These are phyloP conservation scores for Dicyrtomina minuta DNA, from an alignment of 2,888 invertebrate genomes.

Conservation along the genomic window DNA sequence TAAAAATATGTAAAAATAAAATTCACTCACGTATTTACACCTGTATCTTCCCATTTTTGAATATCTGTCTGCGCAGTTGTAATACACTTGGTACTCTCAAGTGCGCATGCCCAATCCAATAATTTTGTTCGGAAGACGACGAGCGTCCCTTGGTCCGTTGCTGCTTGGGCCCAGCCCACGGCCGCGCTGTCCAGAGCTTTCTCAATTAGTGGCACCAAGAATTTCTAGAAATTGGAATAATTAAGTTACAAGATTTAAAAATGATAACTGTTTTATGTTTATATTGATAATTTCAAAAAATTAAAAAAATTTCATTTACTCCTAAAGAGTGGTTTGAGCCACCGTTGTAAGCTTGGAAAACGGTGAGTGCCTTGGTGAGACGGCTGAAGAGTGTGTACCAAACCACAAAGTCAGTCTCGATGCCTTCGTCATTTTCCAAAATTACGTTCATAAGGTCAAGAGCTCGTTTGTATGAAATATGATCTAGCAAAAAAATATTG, in stretches of 20 bases:
- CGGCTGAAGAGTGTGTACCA: conserved; percentile 19
- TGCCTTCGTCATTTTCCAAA: conserved; percentile 10
- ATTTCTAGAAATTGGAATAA: conserved; percentile 16
- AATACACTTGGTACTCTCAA: conserved; percentile 25
- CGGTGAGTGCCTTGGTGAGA: not conserved
- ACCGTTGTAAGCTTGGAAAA: too few species aligned
- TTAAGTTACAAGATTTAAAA: conserved; percentile 22
- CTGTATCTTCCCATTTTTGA: too few species aligned
- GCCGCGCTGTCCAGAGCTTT: not conserved
- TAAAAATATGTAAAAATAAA: too few species aligned
- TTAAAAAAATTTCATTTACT: too few species aligned
- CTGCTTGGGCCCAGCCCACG: conserved; percentile 10
- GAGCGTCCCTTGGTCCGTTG: conserved; percentile 10
- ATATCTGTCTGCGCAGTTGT: too few species aligned
- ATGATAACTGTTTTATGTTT: not conserved
- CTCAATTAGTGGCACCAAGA: conserved; percentile 6
- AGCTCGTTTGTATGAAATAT: not conserved
- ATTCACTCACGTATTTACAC: too few species aligned
- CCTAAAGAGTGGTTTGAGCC: too few species aligned
- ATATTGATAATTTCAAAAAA: conserved; percentile 31
- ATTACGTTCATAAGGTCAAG: too few species aligned
- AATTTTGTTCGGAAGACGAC: conserved; percentile 36
- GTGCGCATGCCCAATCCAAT: conserved; percentile 39
- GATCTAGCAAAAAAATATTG: not conserved
- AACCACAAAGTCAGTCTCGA: conserved; percentile 14